Evolutionary conservation across 2,888 invertebrate species (phyloP).

Genomic region (Anticlea derivata): DNA sequence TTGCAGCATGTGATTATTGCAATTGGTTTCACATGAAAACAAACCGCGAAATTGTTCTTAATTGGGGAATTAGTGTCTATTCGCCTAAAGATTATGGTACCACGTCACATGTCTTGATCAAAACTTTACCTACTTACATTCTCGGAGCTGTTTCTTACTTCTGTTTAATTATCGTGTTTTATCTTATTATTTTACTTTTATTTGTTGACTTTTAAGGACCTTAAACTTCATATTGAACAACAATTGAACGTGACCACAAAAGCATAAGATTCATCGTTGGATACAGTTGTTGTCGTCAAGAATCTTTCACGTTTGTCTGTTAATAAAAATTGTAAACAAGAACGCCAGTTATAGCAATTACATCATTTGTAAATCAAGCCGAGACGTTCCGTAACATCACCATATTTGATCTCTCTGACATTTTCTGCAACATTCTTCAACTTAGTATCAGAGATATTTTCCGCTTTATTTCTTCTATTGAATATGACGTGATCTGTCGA

Average conservation of each 20-base stretch:
- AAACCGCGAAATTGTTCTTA: constrained; percentile 74
- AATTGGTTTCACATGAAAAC: constrained; percentile 59
- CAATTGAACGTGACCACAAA: constrained; percentile 76
- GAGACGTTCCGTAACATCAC: constrained; percentile 24
- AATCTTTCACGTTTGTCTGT: constrained; percentile 46
- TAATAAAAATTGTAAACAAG: constrained; percentile 71
- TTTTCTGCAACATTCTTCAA: constrained; percentile 26
- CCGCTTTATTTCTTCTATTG: constrained; percentile 17
- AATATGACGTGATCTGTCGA: constrained; percentile 34
- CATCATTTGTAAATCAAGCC: constrained; percentile 59
- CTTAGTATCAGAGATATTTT: constrained; percentile 17
- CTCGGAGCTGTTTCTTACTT: not conserved
- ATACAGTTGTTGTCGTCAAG: constrained; percentile 50
- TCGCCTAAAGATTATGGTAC: constrained; percentile 50
- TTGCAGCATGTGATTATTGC: constrained; percentile 60
- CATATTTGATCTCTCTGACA: constrained; percentile 23
- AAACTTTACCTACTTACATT: constrained; percentile 4
- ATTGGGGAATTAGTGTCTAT: constrained; percentile 68
- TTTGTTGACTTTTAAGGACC: too few species aligned
- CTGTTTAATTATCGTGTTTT: too few species aligned
- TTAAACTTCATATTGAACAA: constrained; percentile 12
- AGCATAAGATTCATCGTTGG: constrained; percentile 49
- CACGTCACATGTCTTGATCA: constrained; percentile 7
- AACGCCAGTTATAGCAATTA: constrained; percentile 59
- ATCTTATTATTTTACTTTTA: too few species aligned